Conservation (phyloP, 2,797 vertebrate species). For the Nasua narica region DNA sequence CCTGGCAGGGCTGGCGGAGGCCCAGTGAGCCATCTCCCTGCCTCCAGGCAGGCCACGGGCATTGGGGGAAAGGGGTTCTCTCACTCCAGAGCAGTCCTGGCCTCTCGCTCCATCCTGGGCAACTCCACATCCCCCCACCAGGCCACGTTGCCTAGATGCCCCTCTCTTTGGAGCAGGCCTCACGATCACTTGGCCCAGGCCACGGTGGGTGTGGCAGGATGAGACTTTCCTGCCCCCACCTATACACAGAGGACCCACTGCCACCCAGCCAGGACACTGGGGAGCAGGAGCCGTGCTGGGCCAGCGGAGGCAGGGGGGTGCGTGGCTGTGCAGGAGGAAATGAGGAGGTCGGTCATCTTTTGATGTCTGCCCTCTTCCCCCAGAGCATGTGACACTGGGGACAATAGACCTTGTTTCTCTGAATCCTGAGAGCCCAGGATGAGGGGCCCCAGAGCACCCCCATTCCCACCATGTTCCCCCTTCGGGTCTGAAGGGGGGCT, state of each 20-base stretch:
- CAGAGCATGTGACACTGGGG: not conserved
- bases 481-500: not conserved
- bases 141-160: not conserved
- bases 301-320: not conserved
- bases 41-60: not conserved
- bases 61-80: not conserved
- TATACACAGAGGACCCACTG: not conserved
- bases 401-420: not conserved
- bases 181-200: not conserved
- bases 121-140: not conserved
- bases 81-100: not conserved
- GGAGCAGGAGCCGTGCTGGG: not conserved
- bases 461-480: not conserved
- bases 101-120: not conserved
- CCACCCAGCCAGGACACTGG: not conserved
- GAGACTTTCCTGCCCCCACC: not conserved
- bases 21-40: not conserved
- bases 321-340: not conserved
- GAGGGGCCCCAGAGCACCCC: not conserved
- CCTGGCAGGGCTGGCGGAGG: not conserved
- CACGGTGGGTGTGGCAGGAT: not conserved
- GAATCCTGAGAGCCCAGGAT: not conserved
- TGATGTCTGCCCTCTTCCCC: not conserved
- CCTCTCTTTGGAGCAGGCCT: not conserved
- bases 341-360: not conserved